Percentiles rank a stretch among this genome's conserved stretches.
phyloP scores from a whole-genome alignment of 2,888 invertebrate genomes.

The Ichneumoninae sp. region DNA sequence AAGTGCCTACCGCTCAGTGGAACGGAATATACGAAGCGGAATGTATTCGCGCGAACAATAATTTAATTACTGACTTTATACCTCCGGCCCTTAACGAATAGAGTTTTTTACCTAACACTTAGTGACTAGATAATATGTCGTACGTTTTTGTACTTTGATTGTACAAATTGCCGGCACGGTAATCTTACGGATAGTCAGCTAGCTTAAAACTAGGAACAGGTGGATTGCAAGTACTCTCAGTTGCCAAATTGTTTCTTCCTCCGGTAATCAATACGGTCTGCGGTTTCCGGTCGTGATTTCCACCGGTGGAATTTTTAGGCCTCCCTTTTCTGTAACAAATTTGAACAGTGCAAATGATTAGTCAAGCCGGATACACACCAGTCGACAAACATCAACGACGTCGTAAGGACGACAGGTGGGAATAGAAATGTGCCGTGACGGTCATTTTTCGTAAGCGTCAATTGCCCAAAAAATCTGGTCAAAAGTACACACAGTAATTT shows the following conservation, averaged over 20 bases:
- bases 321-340: constrained; percentile 3
- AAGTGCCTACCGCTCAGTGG: constrained; percentile 32
- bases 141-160: constrained; percentile 59
- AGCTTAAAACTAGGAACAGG: constrained; percentile 63
- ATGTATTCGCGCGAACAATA: constrained; percentile 67
- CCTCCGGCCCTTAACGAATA: constrained; percentile 72
- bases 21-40: constrained; percentile 62
- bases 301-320: background rate
- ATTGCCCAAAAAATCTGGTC: too few species aligned
- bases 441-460: too few species aligned
- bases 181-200: constrained; percentile 62
- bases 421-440: background rate
- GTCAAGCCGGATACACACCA: background rate
- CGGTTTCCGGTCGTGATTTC: constrained; percentile 6
- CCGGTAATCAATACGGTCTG: constrained; percentile 8
- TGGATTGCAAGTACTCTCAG: constrained; percentile 69
- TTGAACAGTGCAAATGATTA: background rate
- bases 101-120: constrained; percentile 74
- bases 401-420: background rate
- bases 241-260: constrained; percentile 62
- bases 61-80: constrained; percentile 75
- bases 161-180: constrained; percentile 62
- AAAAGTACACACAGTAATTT: too few species aligned
- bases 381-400: background rate
- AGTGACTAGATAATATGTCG: constrained; percentile 79